Evolutionary conservation across 2,113 vertebrate species (phyloP), one percentile per base, ranked within the genome.

Genomic region (Chloropsis hardwickii): DNA sequence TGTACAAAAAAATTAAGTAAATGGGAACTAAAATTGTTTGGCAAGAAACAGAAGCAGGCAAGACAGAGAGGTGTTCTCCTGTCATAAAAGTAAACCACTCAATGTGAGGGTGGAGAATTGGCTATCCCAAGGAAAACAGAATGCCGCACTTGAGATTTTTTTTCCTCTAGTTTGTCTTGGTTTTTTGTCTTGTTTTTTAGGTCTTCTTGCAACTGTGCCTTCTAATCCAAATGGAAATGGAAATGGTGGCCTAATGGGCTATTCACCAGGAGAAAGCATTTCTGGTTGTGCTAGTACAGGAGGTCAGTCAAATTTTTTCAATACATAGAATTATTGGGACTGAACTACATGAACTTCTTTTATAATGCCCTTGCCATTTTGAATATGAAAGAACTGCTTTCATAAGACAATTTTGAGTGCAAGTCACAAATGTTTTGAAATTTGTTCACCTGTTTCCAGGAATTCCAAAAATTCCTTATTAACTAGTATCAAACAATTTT

Each of bases 151-250:
- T 56, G 14, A 3, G 56, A 28, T 84, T 19, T 31, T 84, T 29
- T 22, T 27, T 27, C 20, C 37, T 37, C 37, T 37, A 37, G 37
- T 37, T 37, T 37, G 37, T 37, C 37, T 37, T 37, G 37, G 37
- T 37, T 37, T 37, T 37, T 44, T 97, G 25, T n/a, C 70, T 73
- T 29, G 14, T 20, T 91, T 23, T 31, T 64, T 96, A 99, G 99
- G 99, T 66, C 98, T 99, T 95, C 98, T 99, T 94, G 98, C 98
- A 91, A 98, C 99, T 67, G 98, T 99, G 95, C 99, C 98, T 96
- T 98, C 98, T 90, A 99, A 98, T 91, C 97, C 98, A 73, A 98
- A 81, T 94, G 97, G 97, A 79, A 98, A 98, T 44, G 96, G 97
- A 42, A 98, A 97, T 86, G 98, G 97, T 95, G 97, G 98, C 64